Evolutionary conservation across 2,888 invertebrate species (phyloP).

Genomic region (Muscina levida): DNA sequence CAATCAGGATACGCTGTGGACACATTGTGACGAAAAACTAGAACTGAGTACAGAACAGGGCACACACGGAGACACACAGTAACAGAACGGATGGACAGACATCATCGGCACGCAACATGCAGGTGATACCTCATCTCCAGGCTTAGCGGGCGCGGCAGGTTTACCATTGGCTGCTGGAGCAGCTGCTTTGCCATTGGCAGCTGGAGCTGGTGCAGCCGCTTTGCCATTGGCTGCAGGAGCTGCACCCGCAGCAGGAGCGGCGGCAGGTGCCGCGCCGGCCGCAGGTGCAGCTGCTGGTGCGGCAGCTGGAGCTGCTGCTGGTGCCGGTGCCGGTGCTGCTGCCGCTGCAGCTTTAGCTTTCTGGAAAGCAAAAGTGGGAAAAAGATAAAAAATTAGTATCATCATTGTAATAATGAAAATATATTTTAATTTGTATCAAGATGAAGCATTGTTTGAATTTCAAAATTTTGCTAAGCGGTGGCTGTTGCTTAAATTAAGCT

Average conservation of each 20-base stretch:
- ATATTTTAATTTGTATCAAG: constrained; percentile 3
- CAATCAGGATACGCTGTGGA: constrained; percentile 40
- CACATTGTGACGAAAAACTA: constrained; percentile 62
- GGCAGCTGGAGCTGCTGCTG: constrained; percentile 67
- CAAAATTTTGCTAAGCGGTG: no score
- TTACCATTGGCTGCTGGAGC: constrained; percentile 54
- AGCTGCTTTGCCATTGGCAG: constrained; percentile 60
- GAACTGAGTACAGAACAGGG: constrained; percentile 1
- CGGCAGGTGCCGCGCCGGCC: constrained; percentile 64
- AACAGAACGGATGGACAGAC: constrained; percentile 59
- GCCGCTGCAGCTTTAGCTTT: constrained; percentile 72
- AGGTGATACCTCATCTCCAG: constrained; percentile 76
- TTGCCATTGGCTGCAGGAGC: constrained; percentile 66
- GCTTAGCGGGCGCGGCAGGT: constrained; percentile 71
- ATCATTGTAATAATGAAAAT: neutral
- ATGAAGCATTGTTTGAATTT: neutral
- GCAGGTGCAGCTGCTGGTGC: constrained; percentile 67
- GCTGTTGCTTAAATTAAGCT: constrained; percentile 29
- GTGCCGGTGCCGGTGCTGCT: constrained; percentile 65
- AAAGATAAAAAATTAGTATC: constrained; percentile 30
- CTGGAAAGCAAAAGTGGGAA: constrained; percentile 70
- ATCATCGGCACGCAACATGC: constrained; percentile 46
- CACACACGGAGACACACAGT: constrained; percentile 35
- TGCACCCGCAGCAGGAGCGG: constrained; percentile 64
- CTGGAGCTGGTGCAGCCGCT: constrained; percentile 65